A percentile compares a stretch with the other conserved stretches of the same genome.
phyloP scores from a whole-genome alignment of 2,888 invertebrate species.

The Mesoligia furuncula region DNA sequence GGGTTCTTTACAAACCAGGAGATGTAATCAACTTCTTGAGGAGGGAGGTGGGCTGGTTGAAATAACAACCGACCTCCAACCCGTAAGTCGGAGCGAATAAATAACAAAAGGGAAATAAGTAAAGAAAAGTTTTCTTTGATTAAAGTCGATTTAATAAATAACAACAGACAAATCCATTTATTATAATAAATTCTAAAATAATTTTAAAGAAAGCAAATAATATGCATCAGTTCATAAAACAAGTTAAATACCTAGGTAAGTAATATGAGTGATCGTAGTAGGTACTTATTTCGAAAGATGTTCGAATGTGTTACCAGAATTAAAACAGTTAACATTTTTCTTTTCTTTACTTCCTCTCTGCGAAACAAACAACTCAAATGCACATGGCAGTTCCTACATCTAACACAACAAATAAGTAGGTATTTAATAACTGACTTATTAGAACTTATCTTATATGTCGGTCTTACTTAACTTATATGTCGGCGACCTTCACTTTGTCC shows the following conservation, averaged over 20 bases:
- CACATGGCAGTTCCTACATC: constrained; percentile 26
- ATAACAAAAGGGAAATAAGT: neutral
- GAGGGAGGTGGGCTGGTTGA: no score
- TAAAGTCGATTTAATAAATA: constrained; percentile 32
- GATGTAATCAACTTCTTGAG: no score
- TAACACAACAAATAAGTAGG: neutral
- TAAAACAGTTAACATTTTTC: neutral
- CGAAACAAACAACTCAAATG: constrained; percentile 11
- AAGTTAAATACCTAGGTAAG: neutral
- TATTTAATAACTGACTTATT: constrained; percentile 13
- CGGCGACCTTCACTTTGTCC: constrained; percentile 55
- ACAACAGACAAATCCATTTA: constrained; percentile 30
- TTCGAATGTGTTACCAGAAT: neutral
- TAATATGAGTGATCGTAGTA: neutral
- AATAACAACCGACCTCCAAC: no score
- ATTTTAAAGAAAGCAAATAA: constrained; percentile 5
- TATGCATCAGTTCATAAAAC: constrained; percentile 18
- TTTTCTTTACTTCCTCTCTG: neutral
- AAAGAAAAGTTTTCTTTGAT: neutral
- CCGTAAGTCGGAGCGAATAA: no score
- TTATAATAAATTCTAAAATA: neutral
- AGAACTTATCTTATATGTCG: no score
- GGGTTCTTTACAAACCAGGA: no score
- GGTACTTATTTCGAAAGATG: neutral
- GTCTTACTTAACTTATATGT: no score